Evolutionary conservation across 2,797 vertebrate species (phyloP), one percentile per base, ranked within the genome.

Genomic region (Sebastes variabilis): DNA sequence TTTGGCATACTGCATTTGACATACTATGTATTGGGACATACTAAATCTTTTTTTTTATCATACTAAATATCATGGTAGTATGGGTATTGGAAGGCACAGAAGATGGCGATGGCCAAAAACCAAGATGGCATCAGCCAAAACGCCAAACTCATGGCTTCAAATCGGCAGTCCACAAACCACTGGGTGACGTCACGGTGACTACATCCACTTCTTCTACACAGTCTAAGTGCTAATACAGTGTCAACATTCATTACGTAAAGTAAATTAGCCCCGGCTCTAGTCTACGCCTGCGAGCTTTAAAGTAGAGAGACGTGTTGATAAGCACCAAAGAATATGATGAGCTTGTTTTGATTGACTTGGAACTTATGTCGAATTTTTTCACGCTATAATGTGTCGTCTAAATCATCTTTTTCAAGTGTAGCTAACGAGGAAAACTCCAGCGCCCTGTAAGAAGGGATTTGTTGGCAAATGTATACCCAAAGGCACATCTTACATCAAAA

Each of bases 401-500:
- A 89, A 79, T 81, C 61, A 71, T 80, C 65, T 81, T 36, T 36
- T 46, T 56, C 62, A 65, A 62, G 32, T 66, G 80, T 77, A 61
- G 70, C 75, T 81, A 79, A 79, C 54, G 65, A 66, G 69, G 66
- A 80, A 83, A 85, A 73, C 30, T 69, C 55, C 25, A 32, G 65
- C 27, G 16, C 52, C 25, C 55, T 58, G 16, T 54, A 61, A 87
- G 69, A 69, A 56, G 70, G 67, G 80, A 80, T 90, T 85, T 85
- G 77, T 80, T 75, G 84, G 72, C 83, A 79, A 88, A 88, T 62
- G 74, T 67, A 77, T 59, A 84, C 82, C 87, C 89, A 67, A 68
- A 83, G 81, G 88, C 86, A 64, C 75, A 66, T 83, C 85, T 91
- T 62, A 69, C 83, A 92, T 93, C 84, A 88, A 82, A 91, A 89